Evolutionary conservation across 2,797 vertebrate species (phyloP), one percentile per base, ranked within the genome.

Genomic region (Margarornis squamiger): DNA sequence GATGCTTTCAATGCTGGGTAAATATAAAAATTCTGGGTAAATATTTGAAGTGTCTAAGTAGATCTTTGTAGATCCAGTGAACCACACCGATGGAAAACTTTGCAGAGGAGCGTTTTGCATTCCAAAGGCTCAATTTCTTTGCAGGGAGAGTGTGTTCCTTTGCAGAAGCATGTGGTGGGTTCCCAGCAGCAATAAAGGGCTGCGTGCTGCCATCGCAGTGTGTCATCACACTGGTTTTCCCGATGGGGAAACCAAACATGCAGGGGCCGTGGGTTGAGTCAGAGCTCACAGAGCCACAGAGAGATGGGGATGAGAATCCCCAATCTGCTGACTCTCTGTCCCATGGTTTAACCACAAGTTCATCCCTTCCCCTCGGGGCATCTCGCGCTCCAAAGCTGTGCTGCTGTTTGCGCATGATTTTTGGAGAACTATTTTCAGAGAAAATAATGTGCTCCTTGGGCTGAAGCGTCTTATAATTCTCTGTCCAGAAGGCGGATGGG

Each of bases 261-360:
- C 48, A 59, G 57, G 58, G 78, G 71, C 39, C 55, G 15, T 2
- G 4, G 68, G n/a, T 6, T 92, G 84, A 96, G 87, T 95, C 89
- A 92, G 82, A 92, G 79, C 87, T 84, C 6, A 1, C 22, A 36
- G 59, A 76, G 74, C 23, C 67, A 30, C 62, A 65, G 62, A 46
- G 62, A 46, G 62, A 65, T n/a, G 63, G 29, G 55, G 79, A 57
- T 90, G 76, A 92, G 82, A 95, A 84, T 49, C 36, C 12, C 54
- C 3, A 3, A 61, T 72, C 82, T 94, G 73, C 83, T 93, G 90
- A 94, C 70, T 90, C 68, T 49, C 51, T 16, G 36, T 23, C 90
- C 73, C 86, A 32, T 27, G 70, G 61, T 66, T 83, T 72, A 84
- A 90, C 79, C 79, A 62, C 76, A 81, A 3, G 32, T 36, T 74